These are phyloP conservation scores for Spermophilus dauricus DNA, from an alignment of 2,113 vertebrate genomes.

Conservation along the genomic window DNA sequence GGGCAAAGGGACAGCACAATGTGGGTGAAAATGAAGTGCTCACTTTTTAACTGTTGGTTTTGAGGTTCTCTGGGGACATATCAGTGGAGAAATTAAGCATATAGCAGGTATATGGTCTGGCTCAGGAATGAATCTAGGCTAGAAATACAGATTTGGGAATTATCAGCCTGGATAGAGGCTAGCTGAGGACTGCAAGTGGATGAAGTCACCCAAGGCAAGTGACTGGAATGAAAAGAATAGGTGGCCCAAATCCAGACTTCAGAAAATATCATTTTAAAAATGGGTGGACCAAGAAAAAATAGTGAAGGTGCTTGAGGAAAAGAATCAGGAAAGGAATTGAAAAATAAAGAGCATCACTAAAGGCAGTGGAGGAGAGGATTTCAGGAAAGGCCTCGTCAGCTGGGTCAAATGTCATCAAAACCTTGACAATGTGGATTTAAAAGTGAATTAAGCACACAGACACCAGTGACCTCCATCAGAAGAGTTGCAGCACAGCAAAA, in stretches of 20 bases:
- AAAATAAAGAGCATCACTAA: slow-evolving; percentile 24
- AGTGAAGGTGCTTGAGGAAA: neutral
- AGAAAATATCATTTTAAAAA: neutral
- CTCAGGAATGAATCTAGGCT: slow-evolving; percentile 17
- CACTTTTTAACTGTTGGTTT: neutral
- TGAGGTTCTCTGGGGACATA: neutral
- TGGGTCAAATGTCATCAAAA: neutral
- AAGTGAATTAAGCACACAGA: neutral
- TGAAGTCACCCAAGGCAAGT: neutral
- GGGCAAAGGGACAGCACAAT: neutral
- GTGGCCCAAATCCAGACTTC: slow-evolving; percentile 15
- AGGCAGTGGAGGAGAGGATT: neutral
- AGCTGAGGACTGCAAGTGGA: neutral
- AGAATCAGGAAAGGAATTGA: neutral
- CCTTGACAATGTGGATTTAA: neutral
- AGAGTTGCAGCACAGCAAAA: neutral
- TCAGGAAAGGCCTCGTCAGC: neutral
- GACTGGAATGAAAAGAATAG: slow-evolving; percentile 37
- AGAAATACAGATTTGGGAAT: slow-evolving; percentile 16
- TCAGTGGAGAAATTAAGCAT: neutral
- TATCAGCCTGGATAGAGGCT: neutral
- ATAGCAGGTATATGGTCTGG: neutral
- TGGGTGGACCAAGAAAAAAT: neutral
- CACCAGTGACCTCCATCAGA: neutral
- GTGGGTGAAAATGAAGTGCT: neutral